Percentiles rank a stretch among this genome's conserved stretches.
Conservation (phyloP, 1,140 invertebrate genomes). For the Solenopsis invicta region DNA sequence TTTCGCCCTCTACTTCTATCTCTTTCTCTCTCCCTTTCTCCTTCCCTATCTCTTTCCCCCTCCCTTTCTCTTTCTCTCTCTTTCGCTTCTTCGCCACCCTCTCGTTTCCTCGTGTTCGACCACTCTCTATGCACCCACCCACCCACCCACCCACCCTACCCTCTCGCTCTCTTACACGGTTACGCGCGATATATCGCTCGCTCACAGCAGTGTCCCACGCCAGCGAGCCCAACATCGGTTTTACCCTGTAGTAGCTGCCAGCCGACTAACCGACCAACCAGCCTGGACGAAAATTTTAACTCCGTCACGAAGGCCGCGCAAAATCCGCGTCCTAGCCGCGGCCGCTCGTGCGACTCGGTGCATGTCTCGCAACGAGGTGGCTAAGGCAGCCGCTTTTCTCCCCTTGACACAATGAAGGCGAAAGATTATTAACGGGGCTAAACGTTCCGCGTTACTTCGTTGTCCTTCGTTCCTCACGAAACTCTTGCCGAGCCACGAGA, state of each 20-base stretch:
- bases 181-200: constrained; percentile 50
- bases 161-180: constrained; percentile 37
- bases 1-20: constrained; percentile 6
- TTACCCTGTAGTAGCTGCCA: constrained; percentile 42
- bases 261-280: constrained; percentile 51
- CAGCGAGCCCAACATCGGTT: constrained; percentile 42
- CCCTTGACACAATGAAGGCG: constrained; percentile 3
- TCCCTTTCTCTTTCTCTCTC: constrained; percentile 10
- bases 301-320: constrained; percentile 44
- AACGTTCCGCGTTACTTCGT: background rate
- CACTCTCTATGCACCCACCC: background rate
- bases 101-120: constrained; percentile 6
- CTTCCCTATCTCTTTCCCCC: background rate
- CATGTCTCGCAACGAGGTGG: constrained; percentile 10
- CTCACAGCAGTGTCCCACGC: constrained; percentile 49
- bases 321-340: constrained; percentile 6
- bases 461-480: background rate
- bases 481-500: no score
- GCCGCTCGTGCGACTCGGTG: background rate
- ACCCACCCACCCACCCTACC: constrained; percentile 15
- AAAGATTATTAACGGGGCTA: constrained; percentile 28
- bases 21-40: constrained; percentile 1
- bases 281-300: constrained; percentile 56
- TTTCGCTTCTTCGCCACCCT: constrained; percentile 18
- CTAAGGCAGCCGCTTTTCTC: constrained; percentile 20